A percentile compares a stretch with the other conserved stretches of the same genome.
phyloP scores from a whole-genome alignment of 2,797 vertebrate species.

The Anableps anableps region DNA sequence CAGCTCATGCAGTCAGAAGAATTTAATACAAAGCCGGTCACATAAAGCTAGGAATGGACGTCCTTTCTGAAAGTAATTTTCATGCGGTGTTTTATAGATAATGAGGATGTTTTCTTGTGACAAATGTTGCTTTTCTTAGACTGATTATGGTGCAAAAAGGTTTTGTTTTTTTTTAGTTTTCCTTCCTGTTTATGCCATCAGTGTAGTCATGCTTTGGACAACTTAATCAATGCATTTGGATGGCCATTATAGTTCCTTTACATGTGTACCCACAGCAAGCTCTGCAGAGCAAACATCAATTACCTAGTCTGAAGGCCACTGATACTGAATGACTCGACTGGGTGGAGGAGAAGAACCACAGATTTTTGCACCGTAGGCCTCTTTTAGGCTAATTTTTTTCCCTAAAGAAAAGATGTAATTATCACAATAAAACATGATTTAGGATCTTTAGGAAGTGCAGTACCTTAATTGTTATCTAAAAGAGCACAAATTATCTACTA shows the following conservation, averaged over 20 bases:
- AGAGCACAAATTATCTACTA: background rate
- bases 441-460: background rate
- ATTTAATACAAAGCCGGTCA: background rate
- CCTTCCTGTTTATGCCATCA: background rate
- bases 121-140: background rate
- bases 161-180: background rate
- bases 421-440: background rate
- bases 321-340: background rate
- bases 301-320: background rate
- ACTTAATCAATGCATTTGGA: background rate
- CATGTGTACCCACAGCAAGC: background rate
- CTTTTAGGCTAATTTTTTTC: background rate
- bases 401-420: background rate
- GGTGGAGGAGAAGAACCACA: background rate
- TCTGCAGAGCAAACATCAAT: background rate
- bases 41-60: background rate
- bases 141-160: background rate
- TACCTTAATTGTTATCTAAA: background rate
- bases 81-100: background rate
- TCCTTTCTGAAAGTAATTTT: background rate
- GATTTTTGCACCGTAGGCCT: background rate
- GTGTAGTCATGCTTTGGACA: background rate
- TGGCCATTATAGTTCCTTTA: background rate
- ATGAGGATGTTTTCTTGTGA: background rate
- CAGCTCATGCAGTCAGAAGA: background rate